phyloP scores from a whole-genome alignment of 1,140 invertebrate species.

The Branchinecta lindahli region DNA sequence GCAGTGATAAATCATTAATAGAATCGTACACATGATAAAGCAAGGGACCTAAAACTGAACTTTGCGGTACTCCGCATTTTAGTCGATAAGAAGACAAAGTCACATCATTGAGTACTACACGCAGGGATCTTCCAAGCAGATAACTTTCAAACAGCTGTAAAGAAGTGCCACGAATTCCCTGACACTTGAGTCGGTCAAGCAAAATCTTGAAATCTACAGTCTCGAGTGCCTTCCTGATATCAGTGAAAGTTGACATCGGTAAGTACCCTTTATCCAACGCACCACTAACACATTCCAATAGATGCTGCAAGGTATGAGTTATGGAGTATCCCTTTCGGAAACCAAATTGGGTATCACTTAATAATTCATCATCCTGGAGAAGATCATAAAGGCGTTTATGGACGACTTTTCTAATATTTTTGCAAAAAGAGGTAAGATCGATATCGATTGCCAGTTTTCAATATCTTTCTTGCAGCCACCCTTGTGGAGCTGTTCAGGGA shows the following conservation, averaged over 20 bases:
- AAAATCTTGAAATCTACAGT: too few relatives aligned
- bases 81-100: constrained; percentile 9
- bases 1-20: constrained; percentile 2
- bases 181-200: not conserved
- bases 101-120: constrained; percentile 5
- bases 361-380: constrained; percentile 5
- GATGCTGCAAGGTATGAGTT: constrained; percentile 8
- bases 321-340: constrained; percentile 7
- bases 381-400: constrained; percentile 2
- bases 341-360: constrained; percentile 5
- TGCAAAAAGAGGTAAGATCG: constrained; percentile 1
- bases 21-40: constrained; percentile 5
- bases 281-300: constrained; percentile 5
- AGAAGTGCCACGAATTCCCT: constrained; percentile 4
- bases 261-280: constrained; percentile 7
- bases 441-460: constrained; percentile 1
- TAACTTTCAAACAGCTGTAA: constrained; percentile 6
- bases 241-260: constrained; percentile 8
- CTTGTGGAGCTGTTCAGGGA: constrained; percentile 7
- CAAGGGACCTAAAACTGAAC: constrained; percentile 5
- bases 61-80: constrained; percentile 8
- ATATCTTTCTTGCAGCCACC: constrained; percentile 4
- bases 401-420: constrained; percentile 9
- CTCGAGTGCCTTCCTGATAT: not conserved
- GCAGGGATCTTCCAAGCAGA: constrained; percentile 4